These are phyloP conservation scores for Campoletis raptor DNA, from an alignment of 2,888 invertebrate genomes.

Conservation along the genomic window DNA sequence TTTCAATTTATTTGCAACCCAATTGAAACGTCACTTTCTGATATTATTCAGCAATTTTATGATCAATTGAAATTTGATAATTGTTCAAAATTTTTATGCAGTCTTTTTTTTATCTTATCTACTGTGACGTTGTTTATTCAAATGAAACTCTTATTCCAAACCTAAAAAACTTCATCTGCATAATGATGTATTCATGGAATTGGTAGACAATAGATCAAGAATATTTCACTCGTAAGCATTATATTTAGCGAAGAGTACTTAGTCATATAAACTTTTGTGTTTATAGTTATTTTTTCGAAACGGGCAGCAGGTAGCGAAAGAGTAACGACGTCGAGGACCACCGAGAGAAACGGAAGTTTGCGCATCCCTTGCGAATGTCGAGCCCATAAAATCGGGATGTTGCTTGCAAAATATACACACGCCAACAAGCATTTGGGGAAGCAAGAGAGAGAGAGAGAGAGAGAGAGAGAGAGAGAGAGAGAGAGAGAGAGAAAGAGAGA, in stretches of 20 bases:
- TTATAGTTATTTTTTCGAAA: constrained; percentile 48
- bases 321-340: constrained; percentile 39
- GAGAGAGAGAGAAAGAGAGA: constrained; percentile 50
- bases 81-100: no score
- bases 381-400: constrained; percentile 85
- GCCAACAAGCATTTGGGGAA: constrained; percentile 70
- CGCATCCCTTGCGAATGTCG: constrained; percentile 69
- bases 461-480: constrained; percentile 48
- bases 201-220: background rate
- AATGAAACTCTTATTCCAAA: background rate
- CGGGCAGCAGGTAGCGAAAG: constrained; percentile 28
- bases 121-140: background rate
- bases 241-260: background rate
- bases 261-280: constrained; percentile 2
- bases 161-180: background rate
- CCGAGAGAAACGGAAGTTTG: constrained; percentile 68
- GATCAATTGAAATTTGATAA: no score
- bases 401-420: constrained; percentile 83
- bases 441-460: constrained; percentile 27
- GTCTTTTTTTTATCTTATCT: background rate
- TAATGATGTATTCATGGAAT: background rate
- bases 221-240: background rate
- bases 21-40: no score
- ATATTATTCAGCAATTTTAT: no score
- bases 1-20: no score